Evolutionary conservation across 2,113 vertebrate species (phyloP), one percentile per base, ranked within the genome.

Genomic region (Castor canadensis): DNA sequence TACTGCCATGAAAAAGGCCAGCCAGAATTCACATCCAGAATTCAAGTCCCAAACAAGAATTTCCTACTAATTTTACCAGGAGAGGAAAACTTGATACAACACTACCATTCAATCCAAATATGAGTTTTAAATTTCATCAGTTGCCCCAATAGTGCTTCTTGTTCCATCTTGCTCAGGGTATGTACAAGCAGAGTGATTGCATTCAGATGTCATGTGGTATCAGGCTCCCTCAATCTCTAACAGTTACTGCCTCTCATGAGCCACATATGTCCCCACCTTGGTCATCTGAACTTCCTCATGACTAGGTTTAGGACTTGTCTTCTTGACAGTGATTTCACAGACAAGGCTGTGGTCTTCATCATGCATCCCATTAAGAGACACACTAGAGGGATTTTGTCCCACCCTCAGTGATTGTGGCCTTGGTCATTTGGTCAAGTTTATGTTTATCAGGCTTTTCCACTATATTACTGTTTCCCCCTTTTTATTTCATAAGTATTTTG

Each of bases 1-100:
- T 6, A 56, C 11, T 71, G n/a, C 22, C 40, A 22, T 17, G 15
- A 71, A 86, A 58, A 71, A n/a, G 64, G 26, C 35, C 56, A 52
- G 9, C 38, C 58, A 73, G 82, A 64, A 67, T 76, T 88, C 76
- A 85, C 77, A 87, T 47, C 54, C 20, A 58, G 49, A 54, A 82
- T 30, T 47, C 62, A 30, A 6, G 12, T 38, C 4, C 5, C 12
- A 26, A 85, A 58, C 35, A 73, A 49, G 9, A 45, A 54, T 38
- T 67, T 11, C 6, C 32, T 87, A 32, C 81, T 54, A 16, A 6
- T 2, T 11, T 54, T 17, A 16, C 6, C 32, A 66, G 43, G 20
- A 82, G 52, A 38, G 5, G 13, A 2, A 10, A 69, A 3, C 1
- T 3, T 16, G 45, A 40, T 28, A 35, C 6, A 35, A 19, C 0